phyloP scores from a whole-genome alignment of 2,113 vertebrate species.

The Myiozetetes cayanensis region DNA sequence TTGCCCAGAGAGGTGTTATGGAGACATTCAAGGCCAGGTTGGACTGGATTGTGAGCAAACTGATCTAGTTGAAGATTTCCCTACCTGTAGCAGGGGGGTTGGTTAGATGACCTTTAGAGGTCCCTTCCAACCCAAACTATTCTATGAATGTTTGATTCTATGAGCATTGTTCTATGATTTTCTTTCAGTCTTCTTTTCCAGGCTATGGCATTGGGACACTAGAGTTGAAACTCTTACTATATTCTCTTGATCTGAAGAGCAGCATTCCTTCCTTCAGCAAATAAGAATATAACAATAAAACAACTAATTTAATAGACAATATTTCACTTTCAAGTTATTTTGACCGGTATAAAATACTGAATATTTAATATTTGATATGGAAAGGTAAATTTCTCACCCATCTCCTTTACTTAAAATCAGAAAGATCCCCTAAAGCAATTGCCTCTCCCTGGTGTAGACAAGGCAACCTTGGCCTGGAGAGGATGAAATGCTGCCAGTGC shows the following conservation, averaged over 20 bases:
- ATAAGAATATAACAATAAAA: background rate
- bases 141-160: background rate
- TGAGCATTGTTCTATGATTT: background rate
- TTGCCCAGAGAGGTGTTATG: background rate
- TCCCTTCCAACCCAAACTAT: background rate
- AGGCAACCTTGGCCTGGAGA: rapidly evolving
- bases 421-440: background rate
- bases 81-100: background rate
- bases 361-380: background rate
- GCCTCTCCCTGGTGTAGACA: background rate
- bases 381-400: background rate
- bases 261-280: background rate
- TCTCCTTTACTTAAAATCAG: background rate
- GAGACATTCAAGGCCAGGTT: background rate
- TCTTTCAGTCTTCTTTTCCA: background rate
- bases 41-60: background rate
- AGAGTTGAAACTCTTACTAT: background rate
- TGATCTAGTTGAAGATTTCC: background rate
- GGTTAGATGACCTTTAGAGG: background rate
- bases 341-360: background rate
- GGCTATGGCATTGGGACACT: background rate
- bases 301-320: background rate
- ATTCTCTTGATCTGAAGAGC: background rate
- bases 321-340: background rate
- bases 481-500: rapidly evolving